Percentiles rank a stretch among this genome's conserved stretches.
These are phyloP conservation scores for Perca flavescens DNA, from an alignment of 2,113 vertebrate genomes.

Conservation along the genomic window DNA sequence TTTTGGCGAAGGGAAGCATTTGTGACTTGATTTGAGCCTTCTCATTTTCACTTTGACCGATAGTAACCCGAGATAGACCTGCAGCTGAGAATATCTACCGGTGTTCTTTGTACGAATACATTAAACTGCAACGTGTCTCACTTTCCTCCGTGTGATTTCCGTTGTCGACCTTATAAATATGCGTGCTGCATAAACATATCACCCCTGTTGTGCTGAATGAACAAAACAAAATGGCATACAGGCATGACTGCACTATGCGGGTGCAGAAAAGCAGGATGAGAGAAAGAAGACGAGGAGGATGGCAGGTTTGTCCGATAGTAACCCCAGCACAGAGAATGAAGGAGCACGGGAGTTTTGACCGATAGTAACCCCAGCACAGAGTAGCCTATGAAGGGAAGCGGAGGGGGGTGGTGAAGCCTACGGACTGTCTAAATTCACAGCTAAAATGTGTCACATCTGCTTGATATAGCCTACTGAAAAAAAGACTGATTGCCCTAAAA, in stretches of 20 bases:
- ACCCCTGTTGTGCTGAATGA: background rate
- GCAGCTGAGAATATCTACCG: background rate
- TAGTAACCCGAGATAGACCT: constrained; percentile 47
- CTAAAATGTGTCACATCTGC: constrained; percentile 53
- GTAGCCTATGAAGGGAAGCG: constrained; percentile 24
- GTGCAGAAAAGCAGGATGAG: constrained; percentile 14
- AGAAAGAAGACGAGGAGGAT: constrained; percentile 23
- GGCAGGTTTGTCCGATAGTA: constrained; percentile 79
- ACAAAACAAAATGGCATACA: background rate
- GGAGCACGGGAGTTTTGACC: constrained; percentile 76
- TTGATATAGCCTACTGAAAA: background rate
- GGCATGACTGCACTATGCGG: background rate
- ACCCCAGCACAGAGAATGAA: constrained; percentile 58
- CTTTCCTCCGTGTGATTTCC: background rate
- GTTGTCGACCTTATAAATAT: background rate
- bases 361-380: constrained; percentile 80
- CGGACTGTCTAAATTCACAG: constrained; percentile 42
- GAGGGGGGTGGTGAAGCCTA: constrained; percentile 20
- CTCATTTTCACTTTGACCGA: constrained; percentile 53
- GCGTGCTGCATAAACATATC: background rate
- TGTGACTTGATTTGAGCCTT: background rate
- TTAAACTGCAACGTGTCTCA: constrained; percentile 3
- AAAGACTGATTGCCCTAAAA: background rate
- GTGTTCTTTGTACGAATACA: constrained; percentile 8
- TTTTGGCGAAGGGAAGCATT: background rate